phyloP scores from a whole-genome alignment of 2,888 invertebrate species.

The Chalcosyrphus nemorum region DNA sequence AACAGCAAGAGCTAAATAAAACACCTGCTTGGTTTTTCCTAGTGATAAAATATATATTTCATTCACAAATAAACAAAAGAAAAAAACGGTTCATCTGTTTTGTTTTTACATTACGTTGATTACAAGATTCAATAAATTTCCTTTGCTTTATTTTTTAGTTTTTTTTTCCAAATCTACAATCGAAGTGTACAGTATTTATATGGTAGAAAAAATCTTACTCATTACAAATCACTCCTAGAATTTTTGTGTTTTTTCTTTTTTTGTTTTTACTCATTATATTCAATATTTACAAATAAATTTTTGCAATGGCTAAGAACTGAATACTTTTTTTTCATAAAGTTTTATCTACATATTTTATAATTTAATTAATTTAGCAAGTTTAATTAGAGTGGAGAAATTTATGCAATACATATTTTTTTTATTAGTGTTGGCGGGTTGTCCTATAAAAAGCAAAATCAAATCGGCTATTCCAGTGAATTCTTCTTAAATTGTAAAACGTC shows the following conservation, averaged over 20 bases:
- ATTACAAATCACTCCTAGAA: slow-evolving; percentile 46
- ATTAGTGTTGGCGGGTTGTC: not conserved
- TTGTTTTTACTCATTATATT: slow-evolving; percentile 23
- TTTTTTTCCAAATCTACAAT: slow-evolving; percentile 5
- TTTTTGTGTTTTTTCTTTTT: not conserved
- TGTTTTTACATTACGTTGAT: slow-evolving; percentile 22
- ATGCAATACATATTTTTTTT: slow-evolving; percentile 10
- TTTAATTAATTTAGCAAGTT: slow-evolving; percentile 22
- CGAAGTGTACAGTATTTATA: slow-evolving; percentile 19
- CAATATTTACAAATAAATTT: slow-evolving; percentile 54
- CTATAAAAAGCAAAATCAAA: not conserved
- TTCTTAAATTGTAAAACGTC: slow-evolving; percentile 12
- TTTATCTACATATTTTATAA: slow-evolving; percentile 48
- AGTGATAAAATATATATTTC: slow-evolving; percentile 60
- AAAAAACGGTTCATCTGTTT: not conserved
- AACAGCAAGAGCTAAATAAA: not conserved
- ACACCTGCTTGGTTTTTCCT: not conserved
- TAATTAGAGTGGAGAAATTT: not conserved
- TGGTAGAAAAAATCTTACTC: slow-evolving; percentile 61
- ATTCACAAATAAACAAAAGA: slow-evolving; percentile 38
- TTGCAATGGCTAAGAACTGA: slow-evolving; percentile 51
- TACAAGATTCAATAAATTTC: slow-evolving; percentile 24
- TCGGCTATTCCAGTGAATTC: not conserved
- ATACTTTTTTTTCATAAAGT: slow-evolving; percentile 23
- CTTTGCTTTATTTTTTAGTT: slow-evolving; percentile 1